A percentile compares a stretch with the other conserved stretches of the same genome.
Evolutionary conservation across 1,140 invertebrate genomes (phyloP).

Genomic region (Euwallacea similis): DNA sequence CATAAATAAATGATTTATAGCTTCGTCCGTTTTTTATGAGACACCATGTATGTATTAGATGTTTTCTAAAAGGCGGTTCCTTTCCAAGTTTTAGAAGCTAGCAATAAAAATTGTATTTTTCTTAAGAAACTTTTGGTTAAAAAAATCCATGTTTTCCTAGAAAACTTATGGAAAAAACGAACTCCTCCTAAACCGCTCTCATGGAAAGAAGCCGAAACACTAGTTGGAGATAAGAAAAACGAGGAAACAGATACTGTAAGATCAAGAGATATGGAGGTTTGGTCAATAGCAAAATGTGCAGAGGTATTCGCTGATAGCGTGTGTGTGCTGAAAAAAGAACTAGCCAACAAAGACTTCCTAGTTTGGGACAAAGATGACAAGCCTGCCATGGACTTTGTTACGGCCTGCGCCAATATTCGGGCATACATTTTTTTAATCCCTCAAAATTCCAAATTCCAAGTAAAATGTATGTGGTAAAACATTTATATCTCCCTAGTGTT

Average conservation of each 20-base stretch:
- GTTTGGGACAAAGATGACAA: constrained; percentile 99
- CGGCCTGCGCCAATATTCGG: constrained; percentile 91
- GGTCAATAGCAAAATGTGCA: constrained; percentile 62
- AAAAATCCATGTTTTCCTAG: constrained; percentile 48
- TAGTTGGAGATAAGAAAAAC: constrained; percentile 38
- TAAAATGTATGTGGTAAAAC: constrained; percentile 79
- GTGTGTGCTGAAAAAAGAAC: constrained; percentile 66
- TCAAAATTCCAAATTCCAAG: constrained; percentile 87
- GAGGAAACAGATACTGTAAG: constrained; percentile 36
- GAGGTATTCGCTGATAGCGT: constrained; percentile 75
- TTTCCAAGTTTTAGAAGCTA: no score
- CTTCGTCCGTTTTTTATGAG: no score
- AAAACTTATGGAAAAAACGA: constrained; percentile 89
- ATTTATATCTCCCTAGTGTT: background rate
- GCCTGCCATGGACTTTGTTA: constrained; percentile 93
- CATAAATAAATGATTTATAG: no score
- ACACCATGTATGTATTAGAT: no score
- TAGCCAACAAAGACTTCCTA: constrained; percentile 70
- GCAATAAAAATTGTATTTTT: no score
- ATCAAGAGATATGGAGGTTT: constrained; percentile 51
- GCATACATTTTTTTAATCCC: constrained; percentile 89
- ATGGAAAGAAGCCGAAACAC: constrained; percentile 60
- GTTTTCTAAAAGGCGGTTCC: no score
- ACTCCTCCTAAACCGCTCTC: constrained; percentile 80
- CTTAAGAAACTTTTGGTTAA: no score